Base-by-base conservation (phyloP, 1,140 invertebrate genomes). In the Plectus sambesii region DNA sequence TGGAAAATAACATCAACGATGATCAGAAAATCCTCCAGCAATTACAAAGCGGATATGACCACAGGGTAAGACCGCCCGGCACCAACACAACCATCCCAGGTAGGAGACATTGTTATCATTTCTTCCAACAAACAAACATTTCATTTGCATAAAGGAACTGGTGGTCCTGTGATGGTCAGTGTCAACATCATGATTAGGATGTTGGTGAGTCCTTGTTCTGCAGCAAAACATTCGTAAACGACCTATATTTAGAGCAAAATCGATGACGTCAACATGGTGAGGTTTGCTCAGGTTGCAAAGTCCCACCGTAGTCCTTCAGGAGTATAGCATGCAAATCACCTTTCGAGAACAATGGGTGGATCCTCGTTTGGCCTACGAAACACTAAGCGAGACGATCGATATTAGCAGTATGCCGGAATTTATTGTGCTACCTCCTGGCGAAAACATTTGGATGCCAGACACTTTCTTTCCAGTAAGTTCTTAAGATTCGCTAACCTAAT, bases 151-250 rank as follows among this genome's bases (percentile, higher is more conserved):
- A n/a, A n/a, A 53, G 54, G 44, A 19, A 20, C 29, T 24, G 27
- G 23, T 20, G 51, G 55, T 2, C 49, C 55, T 8, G 55, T 58
- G 5, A 47, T 47, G 37, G 55, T 58, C 24, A 39, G 38, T 2
- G 55, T 58, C 1, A 58, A 58, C 33, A 51, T 56, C 26, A 56
- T 58, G 55, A 56, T 58, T 33, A 39, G 55, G 17, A 58, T 58
- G 55, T 24, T 58, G 3, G 55, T 49, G n/a, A n/a, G n/a, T n/a
- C n/a, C n/a, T n/a, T n/a, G n/a, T n/a, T n/a, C n/a, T n/a, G n/a
- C n/a, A n/a, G n/a, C n/a, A n/a, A n/a, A n/a, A n/a, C n/a, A n/a
- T n/a, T n/a, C n/a, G n/a, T n/a, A n/a, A n/a, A n/a, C n/a, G n/a
- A n/a, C n/a, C n/a, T n/a, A n/a, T n/a, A n/a, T n/a, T n/a, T n/a